Base-by-base conservation (phyloP, 2,888 invertebrate species). In the Sisyra terminalis region DNA sequence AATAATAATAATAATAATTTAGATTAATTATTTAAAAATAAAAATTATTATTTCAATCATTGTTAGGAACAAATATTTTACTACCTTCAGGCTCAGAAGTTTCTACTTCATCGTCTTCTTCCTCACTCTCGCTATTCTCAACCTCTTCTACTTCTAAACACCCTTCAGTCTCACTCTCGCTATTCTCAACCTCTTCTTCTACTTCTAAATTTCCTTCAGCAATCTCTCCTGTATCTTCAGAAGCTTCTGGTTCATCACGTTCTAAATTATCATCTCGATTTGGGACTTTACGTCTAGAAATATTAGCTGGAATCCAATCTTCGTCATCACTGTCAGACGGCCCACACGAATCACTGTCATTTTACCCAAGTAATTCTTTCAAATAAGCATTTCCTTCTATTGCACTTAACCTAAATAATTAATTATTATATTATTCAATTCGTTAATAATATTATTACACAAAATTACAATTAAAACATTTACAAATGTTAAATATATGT, bases 221-320 rank as follows among this genome's bases (percentile, higher is more conserved):
- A 4, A 30, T 30, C 11, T 30, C 30, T 30, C 30, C 9, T 38
- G n/a, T 16, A 43, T 39, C 29, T 30, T 38, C 15, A 39, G 24
- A 42, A 17, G 40, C 14, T 40, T 35, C 11, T 15, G 3, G 10
- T 36, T 34, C 10, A 10, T 31, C 30, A 41, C 18, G 15, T 24
- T 30, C 5, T 30, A 11, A 30, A 30, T 30, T 30, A 30, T 3
- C 30, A n/a, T 30, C 30, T 2, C 11, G 30, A 30, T 4, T 30
- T 30, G 30, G 11, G 11, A 30, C 11, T n/a, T 4, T 10, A 30
- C 29, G 29, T 29, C 29, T 29, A 29, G 29, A 7, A 8, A 10
- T 29, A 29, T 30, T 30, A 10, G 30, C 30, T 30, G 30, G 30
- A 30, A 30, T 30, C 30, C 30, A 30, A 11, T 30, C 30, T 30